These are phyloP conservation scores for Tapera naevia DNA, from an alignment of 2,797 vertebrate species.

Conservation along the genomic window DNA sequence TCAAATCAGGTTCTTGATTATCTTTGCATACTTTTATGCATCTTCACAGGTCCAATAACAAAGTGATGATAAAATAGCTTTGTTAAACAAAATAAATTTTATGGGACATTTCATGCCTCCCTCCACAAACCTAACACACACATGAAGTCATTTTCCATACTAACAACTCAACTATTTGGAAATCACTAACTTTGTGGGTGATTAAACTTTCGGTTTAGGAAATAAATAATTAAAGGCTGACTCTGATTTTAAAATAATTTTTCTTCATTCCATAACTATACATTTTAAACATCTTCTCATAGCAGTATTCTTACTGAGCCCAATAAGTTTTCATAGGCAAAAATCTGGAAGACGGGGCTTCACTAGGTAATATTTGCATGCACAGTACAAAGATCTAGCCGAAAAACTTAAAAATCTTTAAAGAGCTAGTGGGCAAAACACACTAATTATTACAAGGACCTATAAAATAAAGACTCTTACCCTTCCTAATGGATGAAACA, in stretches of 20 bases:
- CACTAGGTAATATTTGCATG: neutral
- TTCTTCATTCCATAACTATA: neutral
- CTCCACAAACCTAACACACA: neutral
- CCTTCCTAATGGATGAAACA: neutral
- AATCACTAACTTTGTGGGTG: neutral
- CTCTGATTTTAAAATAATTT: neutral
- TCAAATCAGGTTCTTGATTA: slow-evolving; percentile 67
- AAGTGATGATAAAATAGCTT: slow-evolving; percentile 67
- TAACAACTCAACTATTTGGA: slow-evolving; percentile 39
- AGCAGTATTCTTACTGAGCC: neutral
- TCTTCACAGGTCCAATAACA: slow-evolving; percentile 62
- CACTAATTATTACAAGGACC: neutral
- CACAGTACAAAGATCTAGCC: neutral
- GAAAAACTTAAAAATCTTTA: neutral
- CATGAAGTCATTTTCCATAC: neutral
- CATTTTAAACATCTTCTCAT: neutral
- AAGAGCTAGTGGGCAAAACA: neutral
- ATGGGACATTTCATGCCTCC: neutral
- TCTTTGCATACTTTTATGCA: slow-evolving; percentile 49
- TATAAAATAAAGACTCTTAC: neutral
- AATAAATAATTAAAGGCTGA: neutral
- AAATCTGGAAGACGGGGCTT: neutral
- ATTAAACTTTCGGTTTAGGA: neutral
- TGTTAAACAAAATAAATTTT: slow-evolving; percentile 46
- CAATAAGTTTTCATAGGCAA: neutral